These are phyloP conservation scores for Lithophane leautieri DNA, from an alignment of 2,888 invertebrate genomes.

Conservation along the genomic window DNA sequence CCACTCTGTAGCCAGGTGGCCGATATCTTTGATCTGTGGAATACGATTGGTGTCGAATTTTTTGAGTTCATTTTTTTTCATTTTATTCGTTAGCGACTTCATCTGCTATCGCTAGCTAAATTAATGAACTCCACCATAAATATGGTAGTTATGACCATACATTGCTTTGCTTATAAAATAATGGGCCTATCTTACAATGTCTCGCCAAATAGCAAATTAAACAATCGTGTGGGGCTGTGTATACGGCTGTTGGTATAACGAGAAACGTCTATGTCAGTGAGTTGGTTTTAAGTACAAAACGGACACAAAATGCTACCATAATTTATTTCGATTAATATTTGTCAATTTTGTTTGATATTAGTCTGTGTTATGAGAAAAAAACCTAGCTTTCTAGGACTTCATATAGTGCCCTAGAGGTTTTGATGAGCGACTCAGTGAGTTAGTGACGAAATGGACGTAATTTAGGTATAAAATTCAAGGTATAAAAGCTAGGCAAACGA, in stretches of 20 bases:
- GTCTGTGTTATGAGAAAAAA: no score
- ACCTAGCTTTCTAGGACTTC: no score
- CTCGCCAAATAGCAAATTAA: background rate
- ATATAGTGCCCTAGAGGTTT: no score
- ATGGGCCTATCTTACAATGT: background rate
- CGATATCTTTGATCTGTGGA: constrained; percentile 14
- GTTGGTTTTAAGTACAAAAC: background rate
- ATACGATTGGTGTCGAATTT: constrained; percentile 1
- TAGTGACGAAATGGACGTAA: no score
- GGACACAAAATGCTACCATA: no score
- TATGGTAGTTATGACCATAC: background rate
- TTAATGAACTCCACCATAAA: no score
- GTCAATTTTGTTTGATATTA: no score
- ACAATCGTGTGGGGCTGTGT: background rate
- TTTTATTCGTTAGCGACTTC: background rate
- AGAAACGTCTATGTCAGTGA: background rate
- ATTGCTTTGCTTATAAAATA: background rate
- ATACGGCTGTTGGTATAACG: no score
- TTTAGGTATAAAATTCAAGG: no score
- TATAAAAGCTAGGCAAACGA: no score
- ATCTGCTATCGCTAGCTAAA: background rate
- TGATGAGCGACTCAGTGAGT: no score
- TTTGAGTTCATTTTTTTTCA: constrained; percentile 8
- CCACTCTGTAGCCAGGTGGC: constrained; percentile 7
- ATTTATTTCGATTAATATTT: no score